A percentile compares a stretch with the other conserved stretches of the same genome.
Conservation (phyloP, 2,888 invertebrate species). For the Molorchus minor region DNA sequence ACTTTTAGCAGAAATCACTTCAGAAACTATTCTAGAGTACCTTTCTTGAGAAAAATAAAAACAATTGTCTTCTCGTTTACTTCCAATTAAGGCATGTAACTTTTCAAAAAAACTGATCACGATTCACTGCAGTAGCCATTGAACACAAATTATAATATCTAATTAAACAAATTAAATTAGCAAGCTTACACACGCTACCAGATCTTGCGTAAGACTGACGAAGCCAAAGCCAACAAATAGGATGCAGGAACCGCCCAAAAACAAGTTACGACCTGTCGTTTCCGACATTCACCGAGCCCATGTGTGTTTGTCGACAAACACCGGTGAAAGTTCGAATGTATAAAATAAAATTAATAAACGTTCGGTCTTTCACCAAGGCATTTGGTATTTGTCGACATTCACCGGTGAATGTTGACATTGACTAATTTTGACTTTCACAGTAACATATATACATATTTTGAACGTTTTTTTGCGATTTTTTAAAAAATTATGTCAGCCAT, state of each 20-base stretch:
- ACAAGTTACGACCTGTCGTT: conserved; percentile 28
- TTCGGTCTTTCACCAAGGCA: neutral
- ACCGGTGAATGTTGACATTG: neutral
- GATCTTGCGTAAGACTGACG: conserved; percentile 32
- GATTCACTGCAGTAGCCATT: conserved; percentile 43
- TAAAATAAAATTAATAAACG: conserved; percentile 14
- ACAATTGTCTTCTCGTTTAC: conserved; percentile 48
- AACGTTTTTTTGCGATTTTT: too few relatives aligned
- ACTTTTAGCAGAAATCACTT: conserved; percentile 47
- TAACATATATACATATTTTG: too few relatives aligned
- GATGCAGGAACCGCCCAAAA: conserved; percentile 15
- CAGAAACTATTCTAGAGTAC: conserved; percentile 46
- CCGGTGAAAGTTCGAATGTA: conserved; percentile 28
- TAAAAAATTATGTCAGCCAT: too few relatives aligned
- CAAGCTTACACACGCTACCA: conserved; percentile 33
- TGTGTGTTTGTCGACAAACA: conserved; percentile 32
- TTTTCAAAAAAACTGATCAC: conserved; percentile 42
- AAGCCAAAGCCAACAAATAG: conserved; percentile 8
- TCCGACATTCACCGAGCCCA: conserved; percentile 27
- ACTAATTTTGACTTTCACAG: neutral
- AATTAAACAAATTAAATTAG: conserved; percentile 19
- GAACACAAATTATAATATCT: conserved; percentile 38
- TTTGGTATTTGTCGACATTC: neutral
- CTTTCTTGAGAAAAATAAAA: conserved; percentile 44
- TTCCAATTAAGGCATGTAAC: conserved; percentile 41